Base-by-base conservation (phyloP, 37 sponge, comb jelly and placozoan species). In the Halisarca cf. caerulea region DNA sequence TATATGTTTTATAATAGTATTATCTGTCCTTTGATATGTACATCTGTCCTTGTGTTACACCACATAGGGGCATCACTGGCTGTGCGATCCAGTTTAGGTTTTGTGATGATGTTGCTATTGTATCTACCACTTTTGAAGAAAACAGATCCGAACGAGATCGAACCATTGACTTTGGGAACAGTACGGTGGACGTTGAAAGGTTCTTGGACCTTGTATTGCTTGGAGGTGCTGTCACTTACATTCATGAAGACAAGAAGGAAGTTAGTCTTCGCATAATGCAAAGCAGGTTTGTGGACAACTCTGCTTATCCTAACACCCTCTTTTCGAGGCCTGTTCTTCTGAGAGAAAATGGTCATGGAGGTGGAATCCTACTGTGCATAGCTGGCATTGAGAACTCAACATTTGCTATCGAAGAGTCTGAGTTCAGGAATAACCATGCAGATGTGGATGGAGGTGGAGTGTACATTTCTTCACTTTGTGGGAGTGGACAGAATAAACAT, bases 381-480 rank as follows among this genome's bases (percentile, higher is more conserved):
- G 74, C 78, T 33, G 61, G 42, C 3, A 61, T 66, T 18, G 3
- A 38, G 27, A 25, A 64, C 20, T 86, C 88, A 15, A 18, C 24
- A 17, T 32, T 93, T 36, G 30, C 32, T 4, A 84, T 93, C 58
- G 47, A 30, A 6, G 58, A 87, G 39, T 71, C 69, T 32, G 17
- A 21, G 4, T 93, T 93, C 44, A 32, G 61, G 15, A n/a, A 69
- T 57, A 93, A 93, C 39, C 11, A 42, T 2, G 93, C 90, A 2
- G 54, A 93, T 36, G 82, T 93, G 20, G 93, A 93, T 30, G 93
- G 93, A 20, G 93, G 82, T n/a, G 90, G 81, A 2, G 41, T 93
- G 6, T 93, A 87, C 55, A 25, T 93, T 2, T 89, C 90, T 6
- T 37, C 86, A 6, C 87, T 90, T 0, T 59, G 84, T 17, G 35